These are phyloP conservation scores for Venturia canescens DNA, from an alignment of 1,140 invertebrate species.

Conservation along the genomic window DNA sequence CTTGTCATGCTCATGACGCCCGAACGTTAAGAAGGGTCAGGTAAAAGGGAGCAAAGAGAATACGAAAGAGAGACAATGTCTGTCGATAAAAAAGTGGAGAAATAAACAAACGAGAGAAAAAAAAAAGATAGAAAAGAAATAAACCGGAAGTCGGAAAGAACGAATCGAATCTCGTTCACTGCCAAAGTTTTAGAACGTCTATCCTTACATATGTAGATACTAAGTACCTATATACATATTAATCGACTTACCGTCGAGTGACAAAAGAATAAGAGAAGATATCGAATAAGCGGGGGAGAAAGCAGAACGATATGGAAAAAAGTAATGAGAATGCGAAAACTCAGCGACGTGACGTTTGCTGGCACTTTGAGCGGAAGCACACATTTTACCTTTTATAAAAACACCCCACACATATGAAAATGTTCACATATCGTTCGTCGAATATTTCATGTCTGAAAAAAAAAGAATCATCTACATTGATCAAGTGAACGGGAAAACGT, in stretches of 20 bases:
- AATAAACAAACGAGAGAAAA: constrained; percentile 7
- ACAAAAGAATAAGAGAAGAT: neutral
- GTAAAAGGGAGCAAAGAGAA: neutral
- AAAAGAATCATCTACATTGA: neutral
- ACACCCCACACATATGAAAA: neutral
- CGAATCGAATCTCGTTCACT: constrained; percentile 73
- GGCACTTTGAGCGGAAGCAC: neutral
- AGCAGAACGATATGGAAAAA: too few relatives aligned
- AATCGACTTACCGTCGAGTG: neutral
- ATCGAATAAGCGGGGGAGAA: too few relatives aligned
- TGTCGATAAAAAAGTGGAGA: too few relatives aligned
- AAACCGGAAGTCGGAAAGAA: constrained; percentile 40
- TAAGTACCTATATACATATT: constrained; percentile 46
- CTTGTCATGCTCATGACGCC: neutral
- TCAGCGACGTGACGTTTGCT: neutral
- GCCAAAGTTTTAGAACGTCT: constrained; percentile 77
- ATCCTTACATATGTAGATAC: constrained; percentile 70
- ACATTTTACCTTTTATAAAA: constrained; percentile 30
- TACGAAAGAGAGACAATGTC: neutral
- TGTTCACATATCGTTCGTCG: neutral
- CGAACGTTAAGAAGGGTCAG: neutral
- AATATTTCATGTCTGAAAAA: neutral
- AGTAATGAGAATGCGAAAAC: neutral
- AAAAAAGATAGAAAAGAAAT: constrained; percentile 24
- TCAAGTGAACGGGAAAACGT: neutral